Evolutionary conservation across 1,140 invertebrate genomes (phyloP).

Genomic region (Drosophila paulistorum): DNA sequence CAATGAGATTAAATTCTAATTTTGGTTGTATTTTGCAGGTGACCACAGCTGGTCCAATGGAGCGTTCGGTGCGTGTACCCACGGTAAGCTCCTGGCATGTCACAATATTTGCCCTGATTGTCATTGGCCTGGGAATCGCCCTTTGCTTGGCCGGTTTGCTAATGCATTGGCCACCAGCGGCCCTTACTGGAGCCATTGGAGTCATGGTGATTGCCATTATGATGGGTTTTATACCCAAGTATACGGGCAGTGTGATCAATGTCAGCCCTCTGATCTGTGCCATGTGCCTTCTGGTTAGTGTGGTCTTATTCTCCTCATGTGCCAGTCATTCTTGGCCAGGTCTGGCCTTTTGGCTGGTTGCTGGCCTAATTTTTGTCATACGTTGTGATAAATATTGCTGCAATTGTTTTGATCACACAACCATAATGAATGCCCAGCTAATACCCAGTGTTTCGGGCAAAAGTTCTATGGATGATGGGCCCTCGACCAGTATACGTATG

Average conservation of each 20-base stretch:
- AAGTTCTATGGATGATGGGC: conserved; percentile 23
- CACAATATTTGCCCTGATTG: conserved; percentile 69
- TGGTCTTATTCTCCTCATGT: conserved; percentile 65
- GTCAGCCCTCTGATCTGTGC: conserved; percentile 73
- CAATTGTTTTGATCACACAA: conserved; percentile 75
- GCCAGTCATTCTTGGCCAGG: conserved; percentile 72
- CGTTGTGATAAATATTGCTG: conserved; percentile 81
- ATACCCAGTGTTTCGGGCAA: conserved; percentile 77
- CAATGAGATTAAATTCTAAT: no score
- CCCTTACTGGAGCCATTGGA: conserved; percentile 65
- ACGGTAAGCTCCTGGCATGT: conserved; percentile 74
- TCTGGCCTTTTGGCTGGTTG: conserved; percentile 70
- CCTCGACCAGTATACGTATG: conserved; percentile 74
- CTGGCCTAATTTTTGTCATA: conserved; percentile 63
- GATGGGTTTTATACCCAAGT: conserved; percentile 78
- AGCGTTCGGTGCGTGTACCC: conserved; percentile 73
- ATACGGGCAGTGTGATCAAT: conserved; percentile 68
- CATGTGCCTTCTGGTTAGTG: conserved; percentile 58
- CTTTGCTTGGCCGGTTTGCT: conserved; percentile 61
- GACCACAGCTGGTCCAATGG: conserved; percentile 76
- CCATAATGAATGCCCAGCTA: conserved; percentile 66
- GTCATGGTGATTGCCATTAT: conserved; percentile 69
- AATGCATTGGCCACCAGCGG: conserved; percentile 70
- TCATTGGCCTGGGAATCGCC: conserved; percentile 66
- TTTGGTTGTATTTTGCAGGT: conserved; percentile 44